A percentile compares a stretch with the other conserved stretches of the same genome.
Evolutionary conservation across 2,113 vertebrate genomes (phyloP).

Genomic region (Mesoclemmys tuberculata): DNA sequence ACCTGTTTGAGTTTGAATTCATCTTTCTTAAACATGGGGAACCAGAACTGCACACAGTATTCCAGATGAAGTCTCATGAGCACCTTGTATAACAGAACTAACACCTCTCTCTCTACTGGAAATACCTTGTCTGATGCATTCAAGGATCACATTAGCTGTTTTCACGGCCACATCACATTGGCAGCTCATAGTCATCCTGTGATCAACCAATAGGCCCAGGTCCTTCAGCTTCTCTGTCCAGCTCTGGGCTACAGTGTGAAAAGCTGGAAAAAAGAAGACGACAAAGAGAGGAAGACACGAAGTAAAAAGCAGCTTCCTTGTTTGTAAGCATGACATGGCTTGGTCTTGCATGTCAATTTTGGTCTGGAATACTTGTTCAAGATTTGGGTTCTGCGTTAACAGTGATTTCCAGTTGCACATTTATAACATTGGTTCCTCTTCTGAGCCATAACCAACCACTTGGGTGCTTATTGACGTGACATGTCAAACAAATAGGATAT

Average conservation of each 20-base stretch:
- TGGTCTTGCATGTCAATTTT: background rate
- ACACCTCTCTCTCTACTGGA: too few relatives aligned
- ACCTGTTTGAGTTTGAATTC: too few relatives aligned
- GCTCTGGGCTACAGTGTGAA: slow-evolving; percentile 4
- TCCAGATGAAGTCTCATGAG: too few relatives aligned
- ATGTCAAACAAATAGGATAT: background rate
- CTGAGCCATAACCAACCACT: background rate
- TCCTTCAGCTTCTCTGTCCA: background rate
- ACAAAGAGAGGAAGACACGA: slow-evolving; percentile 17
- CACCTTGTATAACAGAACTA: too few relatives aligned
- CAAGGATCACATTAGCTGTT: too few relatives aligned
- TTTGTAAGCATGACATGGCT: background rate
- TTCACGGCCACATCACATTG: too few relatives aligned
- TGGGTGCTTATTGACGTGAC: background rate
- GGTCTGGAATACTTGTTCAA: background rate
- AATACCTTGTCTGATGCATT: too few relatives aligned
- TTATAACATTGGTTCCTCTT: background rate
- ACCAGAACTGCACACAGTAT: too few relatives aligned
- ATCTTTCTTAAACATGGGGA: too few relatives aligned
- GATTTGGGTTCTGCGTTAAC: background rate
- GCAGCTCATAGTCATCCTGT: too few relatives aligned
- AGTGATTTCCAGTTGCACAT: background rate
- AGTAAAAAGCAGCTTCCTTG: background rate
- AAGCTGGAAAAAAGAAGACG: background rate
- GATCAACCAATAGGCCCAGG: too few relatives aligned